Conservation (phyloP, 2,797 vertebrate species). For the Champsocephalus gunnari region DNA sequence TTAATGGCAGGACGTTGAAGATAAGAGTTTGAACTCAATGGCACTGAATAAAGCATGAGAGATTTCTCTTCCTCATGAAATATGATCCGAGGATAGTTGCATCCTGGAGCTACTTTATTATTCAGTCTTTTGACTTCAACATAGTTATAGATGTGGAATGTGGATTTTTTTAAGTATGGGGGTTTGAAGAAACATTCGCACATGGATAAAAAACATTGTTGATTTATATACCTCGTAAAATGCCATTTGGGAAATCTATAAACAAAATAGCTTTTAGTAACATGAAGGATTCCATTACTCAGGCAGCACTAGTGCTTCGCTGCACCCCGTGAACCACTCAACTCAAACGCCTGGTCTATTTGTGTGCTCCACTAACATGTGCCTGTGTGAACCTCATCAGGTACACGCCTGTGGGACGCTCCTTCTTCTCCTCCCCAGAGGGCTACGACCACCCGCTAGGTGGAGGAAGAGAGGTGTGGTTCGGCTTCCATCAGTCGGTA, state of each 20-base stretch:
- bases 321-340: constrained; percentile 24
- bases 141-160: background rate
- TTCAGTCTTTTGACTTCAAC: constrained; percentile 26
- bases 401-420: constrained; percentile 97
- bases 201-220: constrained; percentile 23
- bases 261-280: constrained; percentile 31
- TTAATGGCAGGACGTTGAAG: background rate
- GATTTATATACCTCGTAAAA: background rate
- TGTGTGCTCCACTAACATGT: constrained; percentile 11
- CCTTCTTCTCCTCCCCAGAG: constrained; percentile 98
- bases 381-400: constrained; percentile 70
- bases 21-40: constrained; percentile 3
- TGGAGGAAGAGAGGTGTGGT: constrained; percentile 98
- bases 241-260: constrained; percentile 37
- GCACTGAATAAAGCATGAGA: constrained; percentile 35
- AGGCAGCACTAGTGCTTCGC: constrained; percentile 4
- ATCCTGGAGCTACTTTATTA: constrained; percentile 33
- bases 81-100: constrained; percentile 21
- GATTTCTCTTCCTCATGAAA: constrained; percentile 40
- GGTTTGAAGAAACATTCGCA: constrained; percentile 1
- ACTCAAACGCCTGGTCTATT: background rate
- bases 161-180: too few species aligned
- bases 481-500: constrained; percentile 98
- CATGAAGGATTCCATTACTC: constrained; percentile 14
- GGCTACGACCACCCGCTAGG: constrained; percentile 97